Base-by-base conservation (phyloP, 2,888 invertebrate genomes). In the Gastrophysa polygoni region DNA sequence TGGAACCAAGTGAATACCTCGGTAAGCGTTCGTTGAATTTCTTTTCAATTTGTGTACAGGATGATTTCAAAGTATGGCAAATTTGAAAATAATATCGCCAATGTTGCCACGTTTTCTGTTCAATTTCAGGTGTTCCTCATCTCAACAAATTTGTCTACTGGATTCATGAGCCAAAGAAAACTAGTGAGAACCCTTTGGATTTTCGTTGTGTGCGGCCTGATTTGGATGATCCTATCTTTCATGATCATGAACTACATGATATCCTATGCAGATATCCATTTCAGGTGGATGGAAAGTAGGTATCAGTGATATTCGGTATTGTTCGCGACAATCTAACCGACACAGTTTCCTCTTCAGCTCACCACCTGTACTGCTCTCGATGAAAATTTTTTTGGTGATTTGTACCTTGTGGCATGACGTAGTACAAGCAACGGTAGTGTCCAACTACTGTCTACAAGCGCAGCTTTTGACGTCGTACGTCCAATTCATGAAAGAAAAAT, bases 361-460 rank as follows among this genome's bases (percentile, higher is more conserved):
- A 0, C 74, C 78, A 3, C 5, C 8, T 48, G 80, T 85, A 48
- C 81, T 83, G 69, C 73, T 85, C 63, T 67, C 79, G 1, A 75
- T 89, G 47, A 88, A 90, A 81, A 81, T 88, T 32, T 75, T 89
- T 6, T 79, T 92, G 60, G 85, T 91, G 24, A 77, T 88, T 43
- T 88, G 89, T 67, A 90, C 92, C 8, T 78, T 91, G 63, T 88
- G 89, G 80, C 92, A 93, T 75, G 92, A 93, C 77, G 87, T 91
- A 80, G 88, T 93, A 57, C 92, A 93, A 80, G 90, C 91, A n/a
- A 89, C 92, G 2, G 87, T 93, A 56, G 87, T 93, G 67, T 89
- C 91, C 28, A 92, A 91, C 79, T 93, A 93, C 79, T 92, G 92
- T 72, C 84, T 93, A 18, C 92, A 93, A 82, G 91, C 91, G 50